phyloP scores from a whole-genome alignment of 2,888 invertebrate genomes.

The Camponotus fellah region DNA sequence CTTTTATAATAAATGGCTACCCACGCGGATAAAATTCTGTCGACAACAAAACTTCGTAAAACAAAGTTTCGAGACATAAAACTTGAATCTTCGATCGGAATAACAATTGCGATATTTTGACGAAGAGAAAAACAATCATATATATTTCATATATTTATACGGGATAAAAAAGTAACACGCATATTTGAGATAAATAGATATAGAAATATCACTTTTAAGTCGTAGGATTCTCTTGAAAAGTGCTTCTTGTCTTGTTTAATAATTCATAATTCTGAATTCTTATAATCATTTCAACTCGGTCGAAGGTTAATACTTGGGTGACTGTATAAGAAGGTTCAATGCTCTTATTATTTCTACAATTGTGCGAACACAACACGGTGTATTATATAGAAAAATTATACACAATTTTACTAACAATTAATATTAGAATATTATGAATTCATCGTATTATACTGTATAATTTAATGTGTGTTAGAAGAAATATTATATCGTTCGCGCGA shows the following conservation, averaged over 20 bases:
- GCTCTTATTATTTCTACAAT: slow-evolving; percentile 19
- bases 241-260: background rate
- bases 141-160: background rate
- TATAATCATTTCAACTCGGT: background rate
- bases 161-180: background rate
- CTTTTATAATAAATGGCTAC: background rate
- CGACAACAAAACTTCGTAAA: slow-evolving; percentile 20
- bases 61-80: slow-evolving; percentile 1
- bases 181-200: background rate
- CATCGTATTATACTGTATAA: background rate
- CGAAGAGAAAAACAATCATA: background rate
- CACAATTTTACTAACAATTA: slow-evolving; percentile 9
- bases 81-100: slow-evolving; percentile 6
- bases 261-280: background rate
- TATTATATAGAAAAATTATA: slow-evolving; percentile 12
- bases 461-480: background rate
- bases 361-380: slow-evolving; percentile 1
- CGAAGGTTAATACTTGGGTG: slow-evolving; percentile 20
- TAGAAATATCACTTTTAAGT: background rate
- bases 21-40: background rate
- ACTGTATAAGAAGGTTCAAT: slow-evolving; percentile 6
- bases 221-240: background rate
- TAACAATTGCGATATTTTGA: background rate
- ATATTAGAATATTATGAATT: slow-evolving; percentile 8
- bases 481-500: background rate